These are phyloP conservation scores for Pteria penguin DNA, from an alignment of 2,888 invertebrate genomes.

Conservation along the genomic window DNA sequence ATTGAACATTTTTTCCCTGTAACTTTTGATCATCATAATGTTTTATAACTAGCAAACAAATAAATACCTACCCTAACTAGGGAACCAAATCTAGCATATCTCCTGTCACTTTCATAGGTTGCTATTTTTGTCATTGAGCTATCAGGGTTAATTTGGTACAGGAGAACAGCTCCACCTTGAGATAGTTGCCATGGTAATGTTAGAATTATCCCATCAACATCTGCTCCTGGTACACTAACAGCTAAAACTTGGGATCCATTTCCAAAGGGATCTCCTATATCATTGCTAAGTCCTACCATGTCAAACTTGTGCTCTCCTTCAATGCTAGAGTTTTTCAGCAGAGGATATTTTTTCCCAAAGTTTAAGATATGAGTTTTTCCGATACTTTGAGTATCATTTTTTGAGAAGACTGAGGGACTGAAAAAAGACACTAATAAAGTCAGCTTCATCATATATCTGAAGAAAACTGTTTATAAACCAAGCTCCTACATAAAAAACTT, in stretches of 20 bases:
- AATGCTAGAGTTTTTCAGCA: constrained; percentile 25
- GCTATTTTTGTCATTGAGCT: constrained; percentile 36
- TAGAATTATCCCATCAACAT: constrained; percentile 49
- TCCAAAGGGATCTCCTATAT: constrained; percentile 61
- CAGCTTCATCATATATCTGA: too few species aligned
- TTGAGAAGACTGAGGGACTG: constrained; percentile 13
- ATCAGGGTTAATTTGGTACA: constrained; percentile 56
- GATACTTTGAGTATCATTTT: constrained; percentile 58
- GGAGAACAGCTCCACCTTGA: constrained; percentile 61
- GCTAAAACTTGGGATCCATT: constrained; percentile 53
- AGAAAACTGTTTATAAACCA: too few species aligned
- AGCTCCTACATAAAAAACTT: too few species aligned
- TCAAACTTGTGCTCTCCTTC: constrained; percentile 51
- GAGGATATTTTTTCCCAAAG: constrained; percentile 21
- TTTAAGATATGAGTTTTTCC: constrained; percentile 52
- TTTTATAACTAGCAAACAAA: too few species aligned
- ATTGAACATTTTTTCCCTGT: too few species aligned
- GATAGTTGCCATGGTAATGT: constrained; percentile 42
- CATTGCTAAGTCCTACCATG: constrained; percentile 55
- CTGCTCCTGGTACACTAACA: constrained; percentile 53
- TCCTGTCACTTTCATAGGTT: constrained; percentile 59
- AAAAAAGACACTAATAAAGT: constrained; percentile 1
- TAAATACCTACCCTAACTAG: constrained; percentile 62
- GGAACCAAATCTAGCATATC: constrained; percentile 64
- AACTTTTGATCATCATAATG: too few species aligned